These are phyloP conservation scores for Stegodyphus mimosarum DNA, from an alignment of 1,140 invertebrate species.

Conservation along the genomic window DNA sequence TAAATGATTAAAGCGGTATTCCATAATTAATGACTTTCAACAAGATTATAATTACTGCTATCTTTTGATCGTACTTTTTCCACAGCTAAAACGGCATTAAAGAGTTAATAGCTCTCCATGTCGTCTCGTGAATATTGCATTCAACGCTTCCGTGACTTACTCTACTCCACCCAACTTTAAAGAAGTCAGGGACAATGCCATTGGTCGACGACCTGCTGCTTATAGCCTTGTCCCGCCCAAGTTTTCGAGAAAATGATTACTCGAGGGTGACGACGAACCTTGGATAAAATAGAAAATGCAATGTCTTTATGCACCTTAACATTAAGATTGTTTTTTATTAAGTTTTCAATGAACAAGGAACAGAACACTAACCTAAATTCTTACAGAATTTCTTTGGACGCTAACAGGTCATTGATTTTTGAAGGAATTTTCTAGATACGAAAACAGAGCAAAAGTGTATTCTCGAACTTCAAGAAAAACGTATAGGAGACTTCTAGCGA, in stretches of 20 bases:
- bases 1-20: no score
- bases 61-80: no score
- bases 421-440: no score
- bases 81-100: background rate
- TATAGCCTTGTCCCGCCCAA: conserved; percentile 14
- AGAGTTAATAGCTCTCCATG: background rate
- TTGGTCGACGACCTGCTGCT: conserved; percentile 32
- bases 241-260: conserved; percentile 1
- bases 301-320: no score
- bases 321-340: no score
- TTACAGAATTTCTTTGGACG: background rate
- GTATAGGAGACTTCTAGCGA: no score
- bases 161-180: conserved; percentile 22
- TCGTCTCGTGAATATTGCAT: background rate
- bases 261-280: background rate
- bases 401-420: no score
- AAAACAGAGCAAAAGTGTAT: no score
- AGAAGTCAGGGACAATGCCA: conserved; percentile 30
- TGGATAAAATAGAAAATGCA: background rate
- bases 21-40: no score
- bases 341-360: background rate
- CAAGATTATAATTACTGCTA: no score
- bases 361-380: background rate
- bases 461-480: no score
- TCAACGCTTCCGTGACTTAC: conserved; percentile 10